Evolutionary conservation across 2,888 invertebrate species (phyloP).

Genomic region (Galeopsomyia nigrocyanea): DNA sequence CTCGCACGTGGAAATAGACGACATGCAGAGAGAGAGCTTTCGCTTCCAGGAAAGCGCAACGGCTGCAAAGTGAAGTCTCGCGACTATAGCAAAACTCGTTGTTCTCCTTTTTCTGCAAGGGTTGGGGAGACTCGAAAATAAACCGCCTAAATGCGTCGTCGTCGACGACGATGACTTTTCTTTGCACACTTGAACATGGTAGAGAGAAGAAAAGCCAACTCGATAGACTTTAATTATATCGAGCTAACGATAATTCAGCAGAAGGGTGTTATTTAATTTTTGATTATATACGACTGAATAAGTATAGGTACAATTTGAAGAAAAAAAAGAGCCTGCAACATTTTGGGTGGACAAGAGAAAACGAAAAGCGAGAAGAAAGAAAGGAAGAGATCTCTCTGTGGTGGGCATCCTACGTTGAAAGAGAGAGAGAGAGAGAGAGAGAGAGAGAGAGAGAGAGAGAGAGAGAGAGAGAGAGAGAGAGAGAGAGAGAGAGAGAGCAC

Average conservation of each 20-base stretch:
- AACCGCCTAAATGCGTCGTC: constrained; percentile 42
- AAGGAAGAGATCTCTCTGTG: too few relatives aligned
- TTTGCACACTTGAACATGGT: background rate
- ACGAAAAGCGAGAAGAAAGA: constrained; percentile 14
- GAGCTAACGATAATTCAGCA: constrained; percentile 3
- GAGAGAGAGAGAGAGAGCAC: constrained; percentile 48
- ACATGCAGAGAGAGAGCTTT: constrained; percentile 11
- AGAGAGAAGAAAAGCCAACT: background rate
- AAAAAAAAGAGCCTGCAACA: background rate
- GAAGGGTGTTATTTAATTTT: too few relatives aligned
- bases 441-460: constrained; percentile 49
- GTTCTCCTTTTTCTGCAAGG: constrained; percentile 24
- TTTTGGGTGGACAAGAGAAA: constrained; percentile 1
- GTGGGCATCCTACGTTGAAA: constrained; percentile 11
- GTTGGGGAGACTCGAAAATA: constrained; percentile 42
- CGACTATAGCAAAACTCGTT: constrained; percentile 28
- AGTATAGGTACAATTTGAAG: too few relatives aligned
- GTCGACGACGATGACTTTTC: constrained; percentile 6
- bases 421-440: constrained; percentile 48
- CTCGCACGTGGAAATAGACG: constrained; percentile 42
- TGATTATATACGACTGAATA: too few relatives aligned
- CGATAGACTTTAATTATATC: constrained; percentile 40
- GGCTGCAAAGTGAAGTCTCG: background rate
- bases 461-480: background rate
- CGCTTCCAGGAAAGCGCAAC: constrained; percentile 41